Conservation (phyloP, 2,797 vertebrate genomes). For the Acrossocheilus fasciatus region DNA sequence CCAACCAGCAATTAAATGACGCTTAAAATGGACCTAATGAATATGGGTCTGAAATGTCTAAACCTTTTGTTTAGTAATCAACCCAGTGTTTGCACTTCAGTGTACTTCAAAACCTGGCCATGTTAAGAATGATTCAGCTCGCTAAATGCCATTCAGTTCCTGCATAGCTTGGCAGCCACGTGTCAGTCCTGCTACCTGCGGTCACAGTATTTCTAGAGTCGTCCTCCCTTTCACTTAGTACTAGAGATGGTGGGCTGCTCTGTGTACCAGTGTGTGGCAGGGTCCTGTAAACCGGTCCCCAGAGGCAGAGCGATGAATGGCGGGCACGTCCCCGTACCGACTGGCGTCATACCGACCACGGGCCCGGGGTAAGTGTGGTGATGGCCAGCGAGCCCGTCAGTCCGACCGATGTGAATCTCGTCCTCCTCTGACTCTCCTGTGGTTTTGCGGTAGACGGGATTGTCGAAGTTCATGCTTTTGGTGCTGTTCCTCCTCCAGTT, state of each 20-base stretch:
- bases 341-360: slow-evolving; percentile 80
- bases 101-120: neutral
- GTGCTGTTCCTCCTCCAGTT: slow-evolving; percentile 97
- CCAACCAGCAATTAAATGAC: neutral
- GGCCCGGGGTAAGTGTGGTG: slow-evolving; percentile 63
- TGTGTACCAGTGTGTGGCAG: slow-evolving; percentile 83
- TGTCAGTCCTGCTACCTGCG: slow-evolving; percentile 3
- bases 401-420: slow-evolving; percentile 95
- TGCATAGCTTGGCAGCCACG: slow-evolving; percentile 32
- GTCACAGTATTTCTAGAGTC: neutral
- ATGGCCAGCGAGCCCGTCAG: slow-evolving; percentile 83
- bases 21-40: neutral
- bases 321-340: slow-evolving; percentile 78
- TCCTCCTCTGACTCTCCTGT: slow-evolving; percentile 91
- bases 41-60: slow-evolving; percentile 10
- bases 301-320: slow-evolving; percentile 82
- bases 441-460: slow-evolving; percentile 97
- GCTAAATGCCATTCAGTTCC: slow-evolving; percentile 20
- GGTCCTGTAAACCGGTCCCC: slow-evolving; percentile 78
- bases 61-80: slow-evolving; percentile 4
- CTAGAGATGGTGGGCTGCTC: slow-evolving; percentile 81
- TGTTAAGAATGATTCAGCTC: slow-evolving; percentile 9
- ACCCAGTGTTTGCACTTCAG: slow-evolving; percentile 15
- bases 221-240: slow-evolving; percentile 72
- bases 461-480: slow-evolving; percentile 99